Percentiles rank a stretch among this genome's conserved stretches.
Evolutionary conservation across 2,113 vertebrate genomes (phyloP).

Genomic region (Neodon shergylaensis): DNA sequence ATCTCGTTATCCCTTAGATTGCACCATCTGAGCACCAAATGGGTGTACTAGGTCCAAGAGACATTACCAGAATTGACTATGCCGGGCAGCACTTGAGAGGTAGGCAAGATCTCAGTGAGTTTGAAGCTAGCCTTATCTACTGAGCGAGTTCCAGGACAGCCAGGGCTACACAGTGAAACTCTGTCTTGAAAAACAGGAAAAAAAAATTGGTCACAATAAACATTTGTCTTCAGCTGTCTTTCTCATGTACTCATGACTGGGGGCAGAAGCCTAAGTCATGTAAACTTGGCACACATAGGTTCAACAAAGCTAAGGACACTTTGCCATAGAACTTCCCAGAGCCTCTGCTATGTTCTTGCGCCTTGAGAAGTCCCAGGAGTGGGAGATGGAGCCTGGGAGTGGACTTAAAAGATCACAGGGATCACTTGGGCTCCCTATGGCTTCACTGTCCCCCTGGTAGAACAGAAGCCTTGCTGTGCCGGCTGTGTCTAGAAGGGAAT

Average conservation of each 20-base stretch:
- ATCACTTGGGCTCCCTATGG: neutral
- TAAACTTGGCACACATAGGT: neutral
- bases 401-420: neutral
- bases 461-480: neutral
- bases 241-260: neutral
- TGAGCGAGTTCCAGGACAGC: neutral
- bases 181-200: neutral
- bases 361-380: neutral
- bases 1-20: neutral
- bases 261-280: neutral
- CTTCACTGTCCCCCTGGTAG: neutral
- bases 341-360: neutral
- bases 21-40: neutral
- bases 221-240: neutral
- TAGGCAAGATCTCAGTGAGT: neutral
- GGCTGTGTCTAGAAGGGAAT: neutral
- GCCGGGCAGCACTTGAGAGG: neutral
- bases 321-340: conserved; percentile 8
- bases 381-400: neutral
- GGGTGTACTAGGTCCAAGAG: neutral
- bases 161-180: neutral
- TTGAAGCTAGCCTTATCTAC: neutral
- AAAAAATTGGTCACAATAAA: neutral
- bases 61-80: neutral
- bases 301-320: neutral